Conservation (phyloP, 37 sponge, comb jelly and placozoan species). For the Axinella damicornis region DNA sequence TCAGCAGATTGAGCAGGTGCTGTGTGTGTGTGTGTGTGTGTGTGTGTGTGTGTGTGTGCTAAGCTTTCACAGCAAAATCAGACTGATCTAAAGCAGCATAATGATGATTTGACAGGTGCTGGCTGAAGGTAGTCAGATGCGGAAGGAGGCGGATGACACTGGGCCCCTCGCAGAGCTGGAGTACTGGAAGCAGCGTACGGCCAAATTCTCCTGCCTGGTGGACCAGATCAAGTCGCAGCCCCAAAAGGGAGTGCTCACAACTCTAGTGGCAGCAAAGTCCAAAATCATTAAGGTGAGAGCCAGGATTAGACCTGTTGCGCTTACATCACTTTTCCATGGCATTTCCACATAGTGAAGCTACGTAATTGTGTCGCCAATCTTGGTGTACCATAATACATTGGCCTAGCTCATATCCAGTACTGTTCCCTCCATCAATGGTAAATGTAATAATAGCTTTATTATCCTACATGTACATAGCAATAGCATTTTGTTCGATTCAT, state of each 20-base stretch:
- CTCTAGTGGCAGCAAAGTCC: slow-evolving; percentile 86
- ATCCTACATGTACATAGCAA: too few species aligned
- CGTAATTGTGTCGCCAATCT: too few species aligned
- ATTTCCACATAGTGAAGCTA: background rate
- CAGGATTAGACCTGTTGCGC: too few species aligned
- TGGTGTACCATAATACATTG: too few species aligned
- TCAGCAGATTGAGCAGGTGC: slow-evolving; percentile 89
- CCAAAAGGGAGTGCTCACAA: slow-evolving; percentile 82
- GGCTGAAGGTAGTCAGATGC: slow-evolving; percentile 92
- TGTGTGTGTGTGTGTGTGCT: too few species aligned
- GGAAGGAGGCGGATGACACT: slow-evolving; percentile 94
- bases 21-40: background rate
- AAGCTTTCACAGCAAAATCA: too few species aligned
- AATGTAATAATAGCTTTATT: too few species aligned
- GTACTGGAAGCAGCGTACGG: slow-evolving; percentile 93
- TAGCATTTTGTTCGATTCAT: too few species aligned
- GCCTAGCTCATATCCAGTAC: too few species aligned
- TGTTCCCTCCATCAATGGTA: too few species aligned
- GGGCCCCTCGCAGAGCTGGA: slow-evolving; percentile 95
- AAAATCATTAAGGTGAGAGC: slow-evolving; percentile 82
- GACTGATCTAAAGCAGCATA: too few species aligned
- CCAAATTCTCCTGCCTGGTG: slow-evolving; percentile 92
- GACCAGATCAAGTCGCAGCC: slow-evolving; percentile 90
- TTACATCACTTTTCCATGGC: too few species aligned
- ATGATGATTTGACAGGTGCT: slow-evolving; percentile 62